Evolutionary conservation across 2,888 invertebrate genomes (phyloP), one percentile per base, ranked within the genome.

Genomic region (Mechanitis messenoides): DNA sequence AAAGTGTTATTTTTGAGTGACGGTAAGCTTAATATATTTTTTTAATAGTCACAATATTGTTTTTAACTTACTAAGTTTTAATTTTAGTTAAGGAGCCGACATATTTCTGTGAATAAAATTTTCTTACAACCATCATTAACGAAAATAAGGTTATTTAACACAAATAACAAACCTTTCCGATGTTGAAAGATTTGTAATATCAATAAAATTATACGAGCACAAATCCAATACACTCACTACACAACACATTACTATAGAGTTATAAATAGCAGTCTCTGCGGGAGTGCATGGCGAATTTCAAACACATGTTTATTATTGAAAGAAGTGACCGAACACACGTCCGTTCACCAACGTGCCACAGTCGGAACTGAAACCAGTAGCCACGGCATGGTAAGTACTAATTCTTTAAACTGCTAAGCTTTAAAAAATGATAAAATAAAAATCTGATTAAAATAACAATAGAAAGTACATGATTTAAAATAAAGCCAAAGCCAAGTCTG

Each of bases 301-400:
- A 20, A 20, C 47, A 47, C 47, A 47, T 47, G 47, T 20, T 20
- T 6, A 20, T 20, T 28, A n/a, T 38, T 47, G 35, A 7, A 9
- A 9, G 9, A 1, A 42, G 33, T 33, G 33, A 12, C 45, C 12
- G 46, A 45, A 33, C 38, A 33, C 59, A 62, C 63, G 63, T 5
- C 53, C 55, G 61, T 56, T 28, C 33, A 35, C 63, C 63, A 63
- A 62, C 64, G 58, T 74, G 77, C 74, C 78, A 76, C 70, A 74
- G 69, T 73, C 69, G 71, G 65, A 76, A 77, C 71, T 73, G 71
- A 74, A 71, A 64, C 68, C 68, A 65, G 65, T 62, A 59, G 56
- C 45, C 58, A 55, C 42, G 45, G 28, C 47, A 56, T n/a, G 28
- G 28, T 7, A 11, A 47, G n/a, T 47, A 47, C 5, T 47, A 69